These are phyloP conservation scores for Gasterosteus aculeatus DNA, from an alignment of 2,113 vertebrate species.

Conservation along the genomic window DNA sequence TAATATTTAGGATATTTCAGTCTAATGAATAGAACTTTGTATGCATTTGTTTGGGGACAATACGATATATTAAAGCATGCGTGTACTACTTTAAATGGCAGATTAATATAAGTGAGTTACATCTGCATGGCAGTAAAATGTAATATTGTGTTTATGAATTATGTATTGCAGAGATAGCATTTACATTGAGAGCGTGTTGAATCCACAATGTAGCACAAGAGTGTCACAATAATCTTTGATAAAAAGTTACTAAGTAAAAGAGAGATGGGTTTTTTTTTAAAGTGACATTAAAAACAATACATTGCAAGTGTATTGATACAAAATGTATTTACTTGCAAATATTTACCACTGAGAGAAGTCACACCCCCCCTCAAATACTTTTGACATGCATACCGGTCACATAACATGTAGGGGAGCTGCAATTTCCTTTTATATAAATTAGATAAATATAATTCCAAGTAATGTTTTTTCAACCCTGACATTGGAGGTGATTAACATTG, in stretches of 20 bases:
- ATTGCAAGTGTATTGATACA: not conserved
- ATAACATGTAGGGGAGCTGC: not conserved
- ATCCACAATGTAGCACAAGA: not conserved
- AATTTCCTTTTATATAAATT: not conserved
- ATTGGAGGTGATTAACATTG: not conserved
- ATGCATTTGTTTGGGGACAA: not conserved
- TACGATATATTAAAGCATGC: not conserved
- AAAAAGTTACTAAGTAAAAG: not conserved
- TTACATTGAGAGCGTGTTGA: not conserved
- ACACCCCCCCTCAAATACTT: not conserved
- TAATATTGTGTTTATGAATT: conserved; percentile 14
- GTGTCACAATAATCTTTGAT: not conserved
- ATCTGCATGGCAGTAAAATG: conserved; percentile 2
- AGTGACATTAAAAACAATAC: not conserved
- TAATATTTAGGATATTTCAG: not conserved
- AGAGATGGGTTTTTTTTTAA: not conserved
- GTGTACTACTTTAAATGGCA: not conserved
- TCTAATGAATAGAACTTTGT: not conserved
- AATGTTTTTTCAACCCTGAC: not conserved
- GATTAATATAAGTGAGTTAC: not conserved
- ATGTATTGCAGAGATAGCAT: conserved; percentile 5
- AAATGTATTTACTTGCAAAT: not conserved
- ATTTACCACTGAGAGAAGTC: not conserved
- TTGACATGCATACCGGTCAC: not conserved
- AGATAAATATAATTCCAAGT: not conserved